Evolutionary conservation across 2,888 invertebrate species (phyloP).

Genomic region (Tolmerus cingulatus): DNA sequence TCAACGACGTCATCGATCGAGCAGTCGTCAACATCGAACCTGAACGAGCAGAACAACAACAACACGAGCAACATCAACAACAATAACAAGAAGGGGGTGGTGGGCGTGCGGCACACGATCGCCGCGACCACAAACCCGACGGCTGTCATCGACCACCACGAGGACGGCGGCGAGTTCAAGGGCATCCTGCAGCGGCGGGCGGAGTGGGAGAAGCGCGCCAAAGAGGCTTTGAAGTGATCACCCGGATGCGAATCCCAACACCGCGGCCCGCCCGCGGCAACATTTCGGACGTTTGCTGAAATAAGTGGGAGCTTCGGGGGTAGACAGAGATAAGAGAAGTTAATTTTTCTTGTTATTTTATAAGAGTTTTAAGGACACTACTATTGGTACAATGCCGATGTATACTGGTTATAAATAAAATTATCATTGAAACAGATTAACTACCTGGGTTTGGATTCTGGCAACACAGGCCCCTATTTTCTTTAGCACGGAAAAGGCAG

Average conservation of each 20-base stretch:
- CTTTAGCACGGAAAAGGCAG: too few relatives aligned
- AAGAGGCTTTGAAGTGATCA: slow-evolving; percentile 66
- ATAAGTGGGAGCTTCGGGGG: not conserved
- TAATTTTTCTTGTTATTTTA: slow-evolving; percentile 40
- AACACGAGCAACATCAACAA: slow-evolving; percentile 50
- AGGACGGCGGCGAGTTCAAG: slow-evolving; percentile 65
- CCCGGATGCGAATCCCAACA: not conserved
- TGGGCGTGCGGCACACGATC: slow-evolving; percentile 42
- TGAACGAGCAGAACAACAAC: slow-evolving; percentile 54
- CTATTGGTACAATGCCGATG: slow-evolving; percentile 14
- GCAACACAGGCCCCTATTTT: too few relatives aligned
- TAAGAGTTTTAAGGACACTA: slow-evolving; percentile 38
- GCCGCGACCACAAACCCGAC: slow-evolving; percentile 3
- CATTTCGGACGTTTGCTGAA: not conserved
- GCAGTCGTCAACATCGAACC: slow-evolving; percentile 48
- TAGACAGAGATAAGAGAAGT: not conserved
- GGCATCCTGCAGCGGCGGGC: slow-evolving; percentile 78
- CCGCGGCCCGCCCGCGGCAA: too few relatives aligned
- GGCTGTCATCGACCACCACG: slow-evolving; percentile 39
- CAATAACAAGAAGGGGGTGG: slow-evolving; percentile 47
- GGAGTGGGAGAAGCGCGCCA: slow-evolving; percentile 80
- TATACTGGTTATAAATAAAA: slow-evolving; percentile 39
- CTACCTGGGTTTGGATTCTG: not conserved
- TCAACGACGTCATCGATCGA: not conserved
- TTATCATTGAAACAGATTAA: not conserved